Percentiles rank a stretch among this genome's conserved stretches.
Evolutionary conservation across 2,113 vertebrate genomes (phyloP).

Genomic region (Thymallus thymallus): DNA sequence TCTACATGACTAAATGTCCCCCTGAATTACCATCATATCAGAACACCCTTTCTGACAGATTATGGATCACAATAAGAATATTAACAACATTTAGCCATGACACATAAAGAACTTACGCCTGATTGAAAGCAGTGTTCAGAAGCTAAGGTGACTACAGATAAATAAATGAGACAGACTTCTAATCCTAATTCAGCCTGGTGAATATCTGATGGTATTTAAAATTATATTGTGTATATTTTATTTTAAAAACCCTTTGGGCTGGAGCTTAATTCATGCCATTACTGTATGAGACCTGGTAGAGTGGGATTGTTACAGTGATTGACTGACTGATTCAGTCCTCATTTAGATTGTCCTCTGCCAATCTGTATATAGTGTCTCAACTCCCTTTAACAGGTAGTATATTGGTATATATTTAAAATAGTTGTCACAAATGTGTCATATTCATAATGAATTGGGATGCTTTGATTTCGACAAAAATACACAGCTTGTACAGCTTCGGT

Average conservation of each 20-base stretch:
- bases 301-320: too few species aligned
- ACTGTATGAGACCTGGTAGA: too few species aligned
- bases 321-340: too few species aligned
- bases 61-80: neutral
- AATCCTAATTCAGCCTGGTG: neutral
- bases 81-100: neutral
- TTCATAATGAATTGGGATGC: too few species aligned
- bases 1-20: neutral
- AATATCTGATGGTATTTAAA: too few species aligned
- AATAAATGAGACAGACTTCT: neutral
- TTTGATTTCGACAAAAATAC: too few species aligned
- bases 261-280: neutral
- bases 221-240: neutral
- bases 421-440: too few species aligned
- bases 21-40: neutral
- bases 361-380: too few species aligned
- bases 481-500: too few species aligned
- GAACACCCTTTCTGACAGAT: neutral
- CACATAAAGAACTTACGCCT: neutral
- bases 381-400: too few species aligned
- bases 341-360: too few species aligned
- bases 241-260: neutral
- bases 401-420: too few species aligned
- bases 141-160: neutral
- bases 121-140: neutral